Percentiles rank a stretch among this genome's conserved stretches.
phyloP scores from a whole-genome alignment of 1,140 invertebrate genomes.

The Lutraria rhynchaena region DNA sequence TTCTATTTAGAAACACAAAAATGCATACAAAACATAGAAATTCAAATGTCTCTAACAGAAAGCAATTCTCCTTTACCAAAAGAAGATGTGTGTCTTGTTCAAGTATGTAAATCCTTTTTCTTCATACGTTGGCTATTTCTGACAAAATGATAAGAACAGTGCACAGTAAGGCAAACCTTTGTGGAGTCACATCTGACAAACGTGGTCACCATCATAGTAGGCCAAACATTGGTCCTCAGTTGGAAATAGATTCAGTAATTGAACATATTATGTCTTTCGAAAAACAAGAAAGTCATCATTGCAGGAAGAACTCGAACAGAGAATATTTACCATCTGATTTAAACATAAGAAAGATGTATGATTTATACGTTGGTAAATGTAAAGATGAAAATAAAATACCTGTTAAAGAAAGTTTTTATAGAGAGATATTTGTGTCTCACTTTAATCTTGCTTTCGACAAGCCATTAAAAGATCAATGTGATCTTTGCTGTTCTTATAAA shows the following conservation, averaged over 20 bases:
- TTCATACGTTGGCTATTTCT: constrained; percentile 7
- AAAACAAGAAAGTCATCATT: constrained; percentile 14
- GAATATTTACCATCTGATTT: constrained; percentile 6
- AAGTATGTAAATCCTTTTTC: constrained; percentile 37
- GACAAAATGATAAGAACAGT: constrained; percentile 7
- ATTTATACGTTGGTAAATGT: constrained; percentile 9
- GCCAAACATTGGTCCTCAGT: neutral
- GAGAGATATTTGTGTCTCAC: constrained; percentile 6
- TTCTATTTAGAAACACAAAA: neutral
- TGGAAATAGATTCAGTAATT: neutral
- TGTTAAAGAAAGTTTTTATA: neutral
- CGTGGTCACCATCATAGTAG: constrained; percentile 8
- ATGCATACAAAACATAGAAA: no score
- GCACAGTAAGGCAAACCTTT: neutral
- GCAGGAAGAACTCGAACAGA: constrained; percentile 17
- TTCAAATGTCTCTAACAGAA: no score
- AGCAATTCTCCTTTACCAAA: no score
- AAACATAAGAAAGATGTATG: constrained; percentile 32
- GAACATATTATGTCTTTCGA: constrained; percentile 22
- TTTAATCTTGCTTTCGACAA: neutral
- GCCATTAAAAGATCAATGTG: constrained; percentile 34
- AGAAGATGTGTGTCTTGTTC: neutral
- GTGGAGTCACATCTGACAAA: neutral
- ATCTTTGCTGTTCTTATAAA: constrained; percentile 9
- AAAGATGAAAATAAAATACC: neutral